Evolutionary conservation across 2,888 invertebrate species (phyloP), one percentile per base, ranked within the genome.

Genomic region (Patella depressa): DNA sequence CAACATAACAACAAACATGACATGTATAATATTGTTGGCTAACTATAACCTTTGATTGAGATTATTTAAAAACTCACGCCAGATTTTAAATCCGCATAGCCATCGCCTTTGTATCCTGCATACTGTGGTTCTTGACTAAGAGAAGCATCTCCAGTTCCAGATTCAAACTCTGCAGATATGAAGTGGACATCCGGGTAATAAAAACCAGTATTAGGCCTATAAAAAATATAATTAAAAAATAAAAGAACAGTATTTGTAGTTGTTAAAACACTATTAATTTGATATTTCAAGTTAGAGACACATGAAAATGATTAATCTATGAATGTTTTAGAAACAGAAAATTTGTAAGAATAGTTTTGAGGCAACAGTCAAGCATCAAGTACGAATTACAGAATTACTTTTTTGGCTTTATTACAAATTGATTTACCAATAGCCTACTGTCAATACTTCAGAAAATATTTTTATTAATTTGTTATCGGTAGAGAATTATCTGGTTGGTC

Each of bases 131-230:
- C 73, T n/a, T 65, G 54, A 14, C 78, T 53, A 17, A 72, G 71
- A 24, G 65, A 65, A 1, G 65, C 65, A 9, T n/a, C 65, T 19
- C 65, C 65, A 12, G 65, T 65, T 65, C 65, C 65, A 24, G 19
- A 65, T 72, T 87, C 86, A 72, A 85, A 78, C 74, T 86, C 83
- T 12, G 80, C 80, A 71, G 53, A 73, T 15, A 86, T 76, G 75
- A 78, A 83, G 72, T 87, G 83, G n/a, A 81, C 73, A 24, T 80
- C 83, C 0, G 87, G 86, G 65, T 79, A 81, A 76, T 81, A 87
- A 74, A 76, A 82, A 12, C 80, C 80, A 12, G 57, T 55, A 3
- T 12, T 19, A 11, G 81, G 78, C 55, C 86, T 86, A 81, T 19
- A 75, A 70, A 3, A 74, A 73, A 73, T n/a, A 73, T 17, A 73